Evolutionary conservation across 2,113 vertebrate genomes (phyloP), one percentile per base, ranked within the genome.

Genomic region (Xyliphius kryptos): DNA sequence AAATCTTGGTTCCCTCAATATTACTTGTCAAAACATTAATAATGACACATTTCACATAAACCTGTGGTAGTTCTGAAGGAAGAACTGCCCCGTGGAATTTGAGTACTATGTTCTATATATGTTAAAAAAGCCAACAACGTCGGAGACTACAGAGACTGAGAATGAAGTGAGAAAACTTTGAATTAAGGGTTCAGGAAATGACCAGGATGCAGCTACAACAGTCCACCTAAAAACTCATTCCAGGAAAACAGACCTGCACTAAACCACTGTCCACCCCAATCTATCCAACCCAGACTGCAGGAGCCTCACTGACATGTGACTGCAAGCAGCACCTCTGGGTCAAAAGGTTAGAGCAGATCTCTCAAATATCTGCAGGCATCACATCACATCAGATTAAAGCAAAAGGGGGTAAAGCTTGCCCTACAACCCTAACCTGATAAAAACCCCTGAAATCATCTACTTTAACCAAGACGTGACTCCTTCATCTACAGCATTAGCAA

Each of bases 361-460:
- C 86, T 82, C 83, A 89, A 89, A 92, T 91, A 86, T 92, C 83
- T 82, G 80, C 86, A 85, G 88, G 88, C n/a, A n/a, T n/a, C n/a
- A n/a, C 80, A 86, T 66, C 77, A 85, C 89, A 90, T 87, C 83
- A 90, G 88, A 91, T 90, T 90, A 90, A 80, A 78, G 70, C 67
- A n/a, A n/a, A 71, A 60, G 66, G 43, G 61, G n/a, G 57, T 79
- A 83, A 47, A 88, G 78, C 74, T 59, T 87, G 85, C 85, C 89
- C 90, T 91, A 76, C 90, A 92, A 96, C 91, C 91, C 81, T 84
- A 91, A 88, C 85, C 86, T 78, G 87, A 81, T 91, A n/a, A 97
- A 91, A 87, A 91, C 84, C 85, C 89, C 91, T 92, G 90, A 89
- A 93, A 88, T 92, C 86, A 87, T 85, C 82, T 80, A 79, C 80